phyloP scores from a whole-genome alignment of 2,888 invertebrate genomes.

The Glomeris marginata region DNA sequence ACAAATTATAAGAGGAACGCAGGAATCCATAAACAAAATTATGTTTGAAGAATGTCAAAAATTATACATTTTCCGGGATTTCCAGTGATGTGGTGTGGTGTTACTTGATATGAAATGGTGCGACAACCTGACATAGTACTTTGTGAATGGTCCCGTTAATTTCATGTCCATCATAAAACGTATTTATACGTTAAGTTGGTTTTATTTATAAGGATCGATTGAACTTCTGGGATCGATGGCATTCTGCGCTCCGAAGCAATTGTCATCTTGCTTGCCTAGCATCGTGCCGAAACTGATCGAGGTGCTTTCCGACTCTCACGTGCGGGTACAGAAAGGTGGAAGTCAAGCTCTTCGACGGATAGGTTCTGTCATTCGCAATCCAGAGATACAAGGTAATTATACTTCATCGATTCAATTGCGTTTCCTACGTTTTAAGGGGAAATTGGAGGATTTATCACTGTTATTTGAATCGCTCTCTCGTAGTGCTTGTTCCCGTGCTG shows the following conservation, averaged over 20 bases:
- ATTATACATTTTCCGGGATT: too few relatives aligned
- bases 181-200: not conserved
- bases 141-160: too few relatives aligned
- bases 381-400: conserved; percentile 71
- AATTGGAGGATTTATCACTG: not conserved
- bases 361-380: conserved; percentile 94
- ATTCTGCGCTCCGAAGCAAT: conserved; percentile 95
- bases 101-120: too few relatives aligned
- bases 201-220: conserved; percentile 89
- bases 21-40: too few relatives aligned
- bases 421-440: not conserved
- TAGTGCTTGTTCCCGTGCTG: conserved; percentile 39
- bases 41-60: too few relatives aligned
- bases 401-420: not conserved
- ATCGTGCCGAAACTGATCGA: conserved; percentile 82
- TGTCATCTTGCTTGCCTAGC: conserved; percentile 92
- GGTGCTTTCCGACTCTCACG: conserved; percentile 84
- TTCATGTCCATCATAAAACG: not conserved
- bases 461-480: not conserved
- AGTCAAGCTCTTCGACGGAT: conserved; percentile 90
- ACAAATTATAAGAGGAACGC: too few relatives aligned
- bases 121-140: too few relatives aligned
- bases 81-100: too few relatives aligned
- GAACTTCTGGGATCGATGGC: conserved; percentile 97
- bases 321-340: conserved; percentile 92